These are phyloP conservation scores for Thera britannica DNA, from an alignment of 2,888 invertebrate species.

Conservation along the genomic window DNA sequence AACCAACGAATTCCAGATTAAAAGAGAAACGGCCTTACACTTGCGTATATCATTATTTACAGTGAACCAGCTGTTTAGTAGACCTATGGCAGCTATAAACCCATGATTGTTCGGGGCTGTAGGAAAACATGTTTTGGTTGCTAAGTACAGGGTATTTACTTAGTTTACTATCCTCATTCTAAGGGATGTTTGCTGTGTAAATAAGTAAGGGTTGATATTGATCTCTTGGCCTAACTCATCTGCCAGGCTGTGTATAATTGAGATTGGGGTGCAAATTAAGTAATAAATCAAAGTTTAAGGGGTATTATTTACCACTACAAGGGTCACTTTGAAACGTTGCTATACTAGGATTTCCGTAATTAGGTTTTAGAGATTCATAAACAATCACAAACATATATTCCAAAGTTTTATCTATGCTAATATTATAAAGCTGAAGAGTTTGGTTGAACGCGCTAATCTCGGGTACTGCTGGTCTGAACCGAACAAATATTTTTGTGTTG, in stretches of 20 bases:
- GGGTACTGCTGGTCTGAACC: too few species aligned
- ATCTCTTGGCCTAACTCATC: slow-evolving; percentile 16
- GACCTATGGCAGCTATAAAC: slow-evolving; percentile 39
- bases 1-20: too few species aligned
- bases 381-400: too few species aligned
- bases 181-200: slow-evolving; percentile 40
- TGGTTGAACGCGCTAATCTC: too few species aligned
- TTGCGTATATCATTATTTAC: neutral
- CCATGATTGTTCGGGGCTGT: slow-evolving; percentile 39
- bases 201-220: slow-evolving; percentile 21
- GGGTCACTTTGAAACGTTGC: too few species aligned
- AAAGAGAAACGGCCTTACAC: too few species aligned
- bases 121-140: slow-evolving; percentile 56
- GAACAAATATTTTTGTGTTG: too few species aligned
- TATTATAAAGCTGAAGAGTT: too few species aligned
- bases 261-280: neutral
- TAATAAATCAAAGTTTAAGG: neutral
- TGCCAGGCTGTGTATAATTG: slow-evolving; percentile 8
- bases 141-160: slow-evolving; percentile 48
- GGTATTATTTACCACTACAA: too few species aligned
- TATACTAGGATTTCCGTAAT: too few species aligned
- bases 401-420: too few species aligned
- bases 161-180: slow-evolving; percentile 44
- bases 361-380: too few species aligned
- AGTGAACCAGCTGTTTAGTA: slow-evolving; percentile 19